phyloP scores from a whole-genome alignment of 2,113 vertebrate species.

The Macquaria ambigua region DNA sequence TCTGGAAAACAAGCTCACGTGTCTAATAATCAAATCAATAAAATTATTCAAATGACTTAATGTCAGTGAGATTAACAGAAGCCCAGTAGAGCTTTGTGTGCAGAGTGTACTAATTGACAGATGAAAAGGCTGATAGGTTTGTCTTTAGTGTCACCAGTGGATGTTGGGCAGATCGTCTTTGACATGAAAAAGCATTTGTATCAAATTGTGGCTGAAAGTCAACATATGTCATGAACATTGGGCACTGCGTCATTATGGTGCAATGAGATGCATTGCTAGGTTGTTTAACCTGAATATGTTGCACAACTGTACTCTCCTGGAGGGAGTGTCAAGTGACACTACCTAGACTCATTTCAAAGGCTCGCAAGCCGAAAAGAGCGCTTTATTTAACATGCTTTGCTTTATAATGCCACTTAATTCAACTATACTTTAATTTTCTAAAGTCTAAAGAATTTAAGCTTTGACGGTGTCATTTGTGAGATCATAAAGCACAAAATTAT shows the following conservation, averaged over 20 bases:
- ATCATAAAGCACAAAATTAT: neutral
- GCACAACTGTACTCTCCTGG: slow-evolving; percentile 17
- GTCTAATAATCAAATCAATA: neutral
- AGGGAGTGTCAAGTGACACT: slow-evolving; percentile 38
- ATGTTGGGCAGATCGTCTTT: neutral
- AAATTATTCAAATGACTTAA: neutral
- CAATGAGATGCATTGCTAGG: neutral
- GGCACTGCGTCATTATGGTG: neutral
- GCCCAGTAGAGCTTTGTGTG: neutral
- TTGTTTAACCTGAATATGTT: slow-evolving; percentile 57
- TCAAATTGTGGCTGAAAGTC: neutral
- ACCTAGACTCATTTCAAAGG: too few species aligned
- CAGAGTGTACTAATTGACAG: neutral
- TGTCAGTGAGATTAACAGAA: neutral
- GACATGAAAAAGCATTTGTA: neutral
- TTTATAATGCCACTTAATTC: neutral
- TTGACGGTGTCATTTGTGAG: neutral
- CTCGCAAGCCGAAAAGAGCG: neutral
- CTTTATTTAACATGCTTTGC: neutral
- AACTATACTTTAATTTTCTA: neutral
- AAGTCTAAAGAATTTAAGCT: neutral
- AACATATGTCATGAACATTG: neutral
- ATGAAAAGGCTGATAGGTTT: neutral
- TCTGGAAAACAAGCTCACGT: neutral
- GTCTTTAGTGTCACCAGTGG: neutral